Evolutionary conservation across 2,797 vertebrate species (phyloP).

Genomic region (Pyrrhura leucotis): DNA sequence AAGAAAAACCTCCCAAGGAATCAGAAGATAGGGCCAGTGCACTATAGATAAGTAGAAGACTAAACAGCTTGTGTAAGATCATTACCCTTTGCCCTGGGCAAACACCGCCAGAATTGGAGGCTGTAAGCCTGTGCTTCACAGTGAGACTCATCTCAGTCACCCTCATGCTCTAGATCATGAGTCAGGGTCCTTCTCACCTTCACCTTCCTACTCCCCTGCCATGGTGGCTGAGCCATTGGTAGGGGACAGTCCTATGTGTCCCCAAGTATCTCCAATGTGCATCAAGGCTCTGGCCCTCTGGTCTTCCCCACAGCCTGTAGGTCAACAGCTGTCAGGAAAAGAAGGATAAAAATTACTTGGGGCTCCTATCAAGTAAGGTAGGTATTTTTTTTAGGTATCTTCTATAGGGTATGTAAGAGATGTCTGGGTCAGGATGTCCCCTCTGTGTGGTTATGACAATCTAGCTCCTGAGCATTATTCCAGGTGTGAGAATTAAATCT

Average conservation of each 20-base stretch:
- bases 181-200: neutral
- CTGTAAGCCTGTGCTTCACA: neutral
- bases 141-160: neutral
- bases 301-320: neutral
- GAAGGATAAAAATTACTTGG: neutral
- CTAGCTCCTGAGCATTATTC: neutral
- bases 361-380: neutral
- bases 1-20: neutral
- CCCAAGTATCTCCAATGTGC: neutral
- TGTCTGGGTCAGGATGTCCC: neutral
- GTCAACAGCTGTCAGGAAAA: neutral
- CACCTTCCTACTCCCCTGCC: neutral
- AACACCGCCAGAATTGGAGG: neutral
- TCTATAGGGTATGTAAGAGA: neutral
- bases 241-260: neutral
- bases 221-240: rapidly evolving
- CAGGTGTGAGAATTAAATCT: neutral
- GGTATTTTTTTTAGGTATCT: neutral
- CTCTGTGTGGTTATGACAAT: rapidly evolving
- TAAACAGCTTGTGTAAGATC: slow-evolving; percentile 10
- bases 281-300: neutral
- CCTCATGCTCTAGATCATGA: neutral
- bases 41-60: neutral
- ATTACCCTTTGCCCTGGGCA: neutral
- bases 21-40: neutral